Evolutionary conservation across 2,113 vertebrate species (phyloP).

Genomic region (Emberiza fucata): DNA sequence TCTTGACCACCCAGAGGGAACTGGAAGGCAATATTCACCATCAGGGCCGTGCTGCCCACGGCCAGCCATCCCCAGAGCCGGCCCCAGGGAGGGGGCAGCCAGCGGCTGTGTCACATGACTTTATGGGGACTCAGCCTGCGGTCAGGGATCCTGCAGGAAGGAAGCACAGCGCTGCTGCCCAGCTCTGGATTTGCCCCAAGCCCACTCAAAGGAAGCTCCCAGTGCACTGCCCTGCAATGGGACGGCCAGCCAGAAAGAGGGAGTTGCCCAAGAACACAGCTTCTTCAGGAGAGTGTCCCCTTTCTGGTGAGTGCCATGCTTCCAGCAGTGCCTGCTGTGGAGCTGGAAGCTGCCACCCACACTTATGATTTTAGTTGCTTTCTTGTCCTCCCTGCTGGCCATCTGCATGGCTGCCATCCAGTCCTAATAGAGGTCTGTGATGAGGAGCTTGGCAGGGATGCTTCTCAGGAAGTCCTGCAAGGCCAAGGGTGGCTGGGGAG

Average conservation of each 20-base stretch:
- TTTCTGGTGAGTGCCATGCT: background rate
- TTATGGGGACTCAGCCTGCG: rapidly evolving
- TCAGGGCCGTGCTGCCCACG: rapidly evolving
- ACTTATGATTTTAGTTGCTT: background rate
- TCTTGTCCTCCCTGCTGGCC: background rate
- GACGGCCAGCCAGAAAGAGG: background rate
- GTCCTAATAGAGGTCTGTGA: background rate
- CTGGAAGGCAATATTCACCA: too few species aligned
- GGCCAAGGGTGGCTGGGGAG: background rate
- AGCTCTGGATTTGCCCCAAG: background rate
- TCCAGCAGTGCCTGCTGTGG: background rate
- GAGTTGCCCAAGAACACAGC: background rate
- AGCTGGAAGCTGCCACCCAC: background rate
- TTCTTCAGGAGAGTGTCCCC: too few species aligned
- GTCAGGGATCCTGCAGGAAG: background rate
- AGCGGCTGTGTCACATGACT: rapidly evolving
- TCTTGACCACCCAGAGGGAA: background rate
- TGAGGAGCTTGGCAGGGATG: background rate
- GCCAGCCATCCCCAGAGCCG: too few species aligned
- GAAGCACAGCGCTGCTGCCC: background rate
- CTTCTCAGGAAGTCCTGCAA: background rate
- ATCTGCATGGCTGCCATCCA: background rate
- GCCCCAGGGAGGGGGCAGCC: background rate
- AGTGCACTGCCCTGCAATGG: background rate
- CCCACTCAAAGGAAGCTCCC: background rate